Percentiles rank a stretch among this genome's conserved stretches.
These are phyloP conservation scores for Mionectes macconnelli DNA, from an alignment of 2,113 vertebrate species.

Conservation along the genomic window DNA sequence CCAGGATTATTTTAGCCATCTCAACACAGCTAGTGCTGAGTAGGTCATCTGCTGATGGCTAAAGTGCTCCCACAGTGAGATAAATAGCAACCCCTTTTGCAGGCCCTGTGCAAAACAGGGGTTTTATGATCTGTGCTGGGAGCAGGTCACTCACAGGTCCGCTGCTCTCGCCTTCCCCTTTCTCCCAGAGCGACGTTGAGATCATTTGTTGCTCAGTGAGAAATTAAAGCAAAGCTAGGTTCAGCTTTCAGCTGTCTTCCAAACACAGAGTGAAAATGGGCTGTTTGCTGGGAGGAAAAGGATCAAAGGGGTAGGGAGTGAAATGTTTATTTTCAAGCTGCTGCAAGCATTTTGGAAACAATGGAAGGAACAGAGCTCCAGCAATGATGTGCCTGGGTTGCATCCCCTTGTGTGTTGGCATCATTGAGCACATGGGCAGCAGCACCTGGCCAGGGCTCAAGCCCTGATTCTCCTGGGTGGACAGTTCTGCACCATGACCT, in stretches of 20 bases:
- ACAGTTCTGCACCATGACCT: not conserved
- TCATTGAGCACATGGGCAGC: not conserved
- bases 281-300: not conserved
- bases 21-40: not conserved
- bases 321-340: slow-evolving; percentile 49
- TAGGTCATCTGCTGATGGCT: not conserved
- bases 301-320: not conserved
- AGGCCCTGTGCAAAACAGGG: not conserved
- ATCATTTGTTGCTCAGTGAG: not conserved
- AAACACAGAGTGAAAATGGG: not conserved
- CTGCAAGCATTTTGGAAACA: slow-evolving; percentile 37
- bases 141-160: not conserved
- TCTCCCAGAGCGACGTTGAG: not conserved
- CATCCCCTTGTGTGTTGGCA: not conserved
- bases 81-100: not conserved
- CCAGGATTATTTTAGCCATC: not conserved
- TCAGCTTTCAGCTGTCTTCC: slow-evolving; percentile 38
- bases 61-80: not conserved
- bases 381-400: not conserved
- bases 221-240: slow-evolving; percentile 39
- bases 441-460: not conserved
- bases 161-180: not conserved
- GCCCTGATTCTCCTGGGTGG: not conserved
- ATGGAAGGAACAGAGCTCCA: slow-evolving; percentile 27
- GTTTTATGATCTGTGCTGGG: not conserved